Evolutionary conservation across 2,797 vertebrate genomes (phyloP).

Genomic region (Siniperca undulata): DNA sequence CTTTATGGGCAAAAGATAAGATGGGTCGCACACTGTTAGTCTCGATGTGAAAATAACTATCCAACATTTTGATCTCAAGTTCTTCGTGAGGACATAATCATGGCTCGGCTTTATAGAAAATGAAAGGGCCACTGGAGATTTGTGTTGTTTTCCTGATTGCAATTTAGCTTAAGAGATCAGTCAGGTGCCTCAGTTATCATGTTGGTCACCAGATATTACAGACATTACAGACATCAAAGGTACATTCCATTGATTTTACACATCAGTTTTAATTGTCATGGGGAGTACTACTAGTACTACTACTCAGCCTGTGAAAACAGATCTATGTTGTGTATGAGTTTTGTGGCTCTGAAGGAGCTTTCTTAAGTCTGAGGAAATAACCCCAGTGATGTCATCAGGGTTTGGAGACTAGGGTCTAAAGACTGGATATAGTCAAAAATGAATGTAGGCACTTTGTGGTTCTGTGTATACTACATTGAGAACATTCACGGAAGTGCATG

Average conservation of each 20-base stretch:
- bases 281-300: not conserved
- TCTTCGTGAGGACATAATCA: not conserved
- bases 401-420: not conserved
- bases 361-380: not conserved
- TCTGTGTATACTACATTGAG: not conserved
- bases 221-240: not conserved
- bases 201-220: not conserved
- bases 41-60: slow-evolving; percentile 6
- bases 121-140: not conserved
- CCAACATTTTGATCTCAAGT: slow-evolving; percentile 20
- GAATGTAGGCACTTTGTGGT: not conserved
- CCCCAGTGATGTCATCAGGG: not conserved
- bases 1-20: not conserved
- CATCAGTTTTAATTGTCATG: not conserved
- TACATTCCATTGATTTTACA: not conserved
- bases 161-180: not conserved
- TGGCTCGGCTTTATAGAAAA: not conserved
- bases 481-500: not conserved
- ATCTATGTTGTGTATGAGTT: too few relatives aligned
- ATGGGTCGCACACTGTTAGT: not conserved
- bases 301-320: not conserved
- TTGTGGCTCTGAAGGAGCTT: too few relatives aligned
- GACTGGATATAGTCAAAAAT: not conserved
- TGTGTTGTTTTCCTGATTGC: not conserved
- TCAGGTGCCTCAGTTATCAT: not conserved